Evolutionary conservation across 1,140 invertebrate species (phyloP).

Genomic region (Bombus balteatus): DNA sequence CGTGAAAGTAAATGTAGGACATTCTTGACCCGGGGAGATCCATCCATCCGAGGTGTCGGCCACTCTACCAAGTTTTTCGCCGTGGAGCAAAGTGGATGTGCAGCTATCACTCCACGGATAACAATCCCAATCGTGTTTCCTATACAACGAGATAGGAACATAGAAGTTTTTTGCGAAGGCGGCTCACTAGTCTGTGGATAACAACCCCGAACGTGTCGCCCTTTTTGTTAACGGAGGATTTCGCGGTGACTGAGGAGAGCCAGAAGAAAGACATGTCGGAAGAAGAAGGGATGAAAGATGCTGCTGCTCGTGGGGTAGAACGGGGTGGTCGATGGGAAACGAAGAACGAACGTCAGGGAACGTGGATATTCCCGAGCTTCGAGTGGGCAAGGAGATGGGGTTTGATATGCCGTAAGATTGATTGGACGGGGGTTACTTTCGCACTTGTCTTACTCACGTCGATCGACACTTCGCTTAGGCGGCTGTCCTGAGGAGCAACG

Average conservation of each 20-base stretch:
- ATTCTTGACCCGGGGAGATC: background rate
- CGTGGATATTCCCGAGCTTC: slow-evolving; percentile 48
- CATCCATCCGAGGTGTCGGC: background rate
- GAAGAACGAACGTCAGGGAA: slow-evolving; percentile 44
- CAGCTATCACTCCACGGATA: slow-evolving; percentile 9
- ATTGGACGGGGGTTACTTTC: slow-evolving; percentile 66
- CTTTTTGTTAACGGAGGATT: slow-evolving; percentile 58
- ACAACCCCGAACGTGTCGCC: slow-evolving; percentile 44
- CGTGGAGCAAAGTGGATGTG: background rate
- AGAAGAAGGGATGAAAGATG: slow-evolving; percentile 36
- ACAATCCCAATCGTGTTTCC: slow-evolving; percentile 38
- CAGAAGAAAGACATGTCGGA: slow-evolving; percentile 5
- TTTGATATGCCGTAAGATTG: slow-evolving; percentile 64
- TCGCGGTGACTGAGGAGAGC: slow-evolving; percentile 38
- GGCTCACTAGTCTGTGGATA: slow-evolving; percentile 2
- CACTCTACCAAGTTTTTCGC: background rate
- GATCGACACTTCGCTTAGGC: slow-evolving; percentile 65
- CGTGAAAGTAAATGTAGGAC: background rate
- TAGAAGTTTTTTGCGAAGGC: background rate
- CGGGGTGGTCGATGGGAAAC: slow-evolving; percentile 7
- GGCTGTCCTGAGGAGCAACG: slow-evolving; percentile 9
- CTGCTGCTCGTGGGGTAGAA: background rate
- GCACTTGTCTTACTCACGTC: slow-evolving; percentile 67
- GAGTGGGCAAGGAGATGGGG: slow-evolving; percentile 10
- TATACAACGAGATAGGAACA: slow-evolving; percentile 12